Conservation (phyloP, 2,888 invertebrate species). For the Pecten maximus region DNA sequence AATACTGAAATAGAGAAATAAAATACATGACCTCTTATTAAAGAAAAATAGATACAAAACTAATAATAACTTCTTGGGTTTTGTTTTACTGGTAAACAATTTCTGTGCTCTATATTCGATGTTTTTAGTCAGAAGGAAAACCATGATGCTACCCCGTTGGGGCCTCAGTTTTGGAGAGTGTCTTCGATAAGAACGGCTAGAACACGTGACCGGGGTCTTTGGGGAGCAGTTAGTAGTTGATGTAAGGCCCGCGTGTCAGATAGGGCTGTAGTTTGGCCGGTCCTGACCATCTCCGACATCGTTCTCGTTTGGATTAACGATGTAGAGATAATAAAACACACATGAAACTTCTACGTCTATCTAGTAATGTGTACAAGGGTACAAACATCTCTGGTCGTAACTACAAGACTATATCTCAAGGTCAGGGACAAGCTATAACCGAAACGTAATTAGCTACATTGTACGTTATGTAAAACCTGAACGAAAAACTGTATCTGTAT, state of each 20-base stretch:
- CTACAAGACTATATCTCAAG: not conserved
- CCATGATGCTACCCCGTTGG: not conserved
- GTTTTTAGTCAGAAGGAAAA: not conserved
- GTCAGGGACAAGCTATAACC: not conserved
- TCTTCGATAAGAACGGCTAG: not conserved
- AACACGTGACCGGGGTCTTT: not conserved
- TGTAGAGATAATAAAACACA: not conserved
- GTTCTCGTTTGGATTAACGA: constrained; percentile 20
- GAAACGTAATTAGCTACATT: no score
- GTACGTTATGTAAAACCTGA: no score
- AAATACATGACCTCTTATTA: no score
- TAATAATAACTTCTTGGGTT: no score
- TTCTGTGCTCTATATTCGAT: no score
- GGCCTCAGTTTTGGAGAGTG: not conserved
- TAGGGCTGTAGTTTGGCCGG: not conserved
- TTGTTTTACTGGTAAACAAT: no score
- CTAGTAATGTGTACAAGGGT: not conserved
- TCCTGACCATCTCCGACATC: not conserved
- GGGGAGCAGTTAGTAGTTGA: constrained; percentile 19
- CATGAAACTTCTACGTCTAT: not conserved
- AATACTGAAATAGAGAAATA: no score
- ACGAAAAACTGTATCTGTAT: no score
- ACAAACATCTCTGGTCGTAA: not conserved
- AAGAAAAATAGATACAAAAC: no score
- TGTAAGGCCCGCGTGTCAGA: constrained; percentile 20